phyloP scores from a whole-genome alignment of 2,113 vertebrate species.

The Tichodroma muraria region DNA sequence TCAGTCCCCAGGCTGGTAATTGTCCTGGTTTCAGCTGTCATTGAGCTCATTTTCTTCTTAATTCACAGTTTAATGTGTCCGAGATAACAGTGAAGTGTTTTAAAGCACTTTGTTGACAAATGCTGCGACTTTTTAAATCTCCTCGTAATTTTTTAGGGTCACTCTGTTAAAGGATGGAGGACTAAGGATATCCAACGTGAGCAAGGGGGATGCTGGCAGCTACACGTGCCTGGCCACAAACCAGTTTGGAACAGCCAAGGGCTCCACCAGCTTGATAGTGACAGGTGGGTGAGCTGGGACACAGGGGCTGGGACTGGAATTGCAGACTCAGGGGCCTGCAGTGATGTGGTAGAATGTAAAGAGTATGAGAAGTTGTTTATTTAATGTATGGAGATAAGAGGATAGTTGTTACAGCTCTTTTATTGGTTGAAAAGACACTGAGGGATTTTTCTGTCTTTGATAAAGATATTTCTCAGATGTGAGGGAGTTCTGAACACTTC shows the following conservation, averaged over 20 bases:
- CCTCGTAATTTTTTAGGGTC: constrained; percentile 64
- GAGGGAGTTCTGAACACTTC: not conserved
- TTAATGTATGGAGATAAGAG: not conserved
- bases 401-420: not conserved
- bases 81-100: not conserved
- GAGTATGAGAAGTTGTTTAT: not conserved
- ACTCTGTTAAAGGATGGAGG: constrained; percentile 80
- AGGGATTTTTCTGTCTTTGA: not conserved
- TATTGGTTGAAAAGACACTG: not conserved
- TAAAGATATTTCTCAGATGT: not conserved
- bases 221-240: constrained; percentile 89
- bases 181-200: constrained; percentile 83
- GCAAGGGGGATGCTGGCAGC: constrained; percentile 79
- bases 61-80: not conserved
- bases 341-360: not conserved
- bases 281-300: constrained; percentile 73
- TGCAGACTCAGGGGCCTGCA: not conserved
- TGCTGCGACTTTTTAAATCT: not conserved
- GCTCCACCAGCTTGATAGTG: constrained; percentile 79
- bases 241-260: constrained; percentile 88
- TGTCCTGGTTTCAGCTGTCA: not conserved
- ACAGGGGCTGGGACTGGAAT: not conserved
- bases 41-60: not conserved
- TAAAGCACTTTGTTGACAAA: not conserved
- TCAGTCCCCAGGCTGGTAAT: not conserved